Evolutionary conservation across 2,888 invertebrate species (phyloP).

Genomic region (Choristoneura rosaceana): DNA sequence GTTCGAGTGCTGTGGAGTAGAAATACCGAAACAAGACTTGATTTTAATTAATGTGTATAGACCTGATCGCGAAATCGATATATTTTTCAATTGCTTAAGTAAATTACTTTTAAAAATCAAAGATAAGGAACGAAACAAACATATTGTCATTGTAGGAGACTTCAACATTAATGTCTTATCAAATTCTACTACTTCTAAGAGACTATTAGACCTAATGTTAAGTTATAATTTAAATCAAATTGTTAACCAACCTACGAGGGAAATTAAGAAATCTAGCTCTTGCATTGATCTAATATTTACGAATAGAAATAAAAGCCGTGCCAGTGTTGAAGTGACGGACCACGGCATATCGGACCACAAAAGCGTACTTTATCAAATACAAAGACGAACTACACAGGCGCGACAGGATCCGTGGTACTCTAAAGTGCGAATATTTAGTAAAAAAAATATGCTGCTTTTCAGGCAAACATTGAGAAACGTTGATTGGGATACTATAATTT

Average conservation of each 20-base stretch:
- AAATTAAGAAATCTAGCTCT: not conserved
- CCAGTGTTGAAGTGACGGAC: not conserved
- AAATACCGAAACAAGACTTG: not conserved
- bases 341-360: constrained; percentile 23
- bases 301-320: not conserved
- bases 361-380: not conserved
- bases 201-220: not conserved
- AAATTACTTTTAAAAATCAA: not conserved
- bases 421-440: constrained; percentile 2
- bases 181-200: no score
- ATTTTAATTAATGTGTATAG: not conserved
- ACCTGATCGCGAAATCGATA: not conserved
- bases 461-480: not conserved
- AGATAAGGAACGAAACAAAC: not conserved
- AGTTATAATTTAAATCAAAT: not conserved
- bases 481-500: not conserved
- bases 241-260: not conserved
- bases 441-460: constrained; percentile 13
- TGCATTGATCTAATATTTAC: constrained; percentile 14
- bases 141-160: no score
- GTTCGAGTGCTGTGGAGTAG: not conserved
- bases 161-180: no score
- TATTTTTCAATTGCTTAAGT: not conserved
- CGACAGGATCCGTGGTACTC: not conserved
- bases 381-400: not conserved